Evolutionary conservation across 2,888 invertebrate genomes (phyloP).

Genomic region (Scaptomyza parva): DNA sequence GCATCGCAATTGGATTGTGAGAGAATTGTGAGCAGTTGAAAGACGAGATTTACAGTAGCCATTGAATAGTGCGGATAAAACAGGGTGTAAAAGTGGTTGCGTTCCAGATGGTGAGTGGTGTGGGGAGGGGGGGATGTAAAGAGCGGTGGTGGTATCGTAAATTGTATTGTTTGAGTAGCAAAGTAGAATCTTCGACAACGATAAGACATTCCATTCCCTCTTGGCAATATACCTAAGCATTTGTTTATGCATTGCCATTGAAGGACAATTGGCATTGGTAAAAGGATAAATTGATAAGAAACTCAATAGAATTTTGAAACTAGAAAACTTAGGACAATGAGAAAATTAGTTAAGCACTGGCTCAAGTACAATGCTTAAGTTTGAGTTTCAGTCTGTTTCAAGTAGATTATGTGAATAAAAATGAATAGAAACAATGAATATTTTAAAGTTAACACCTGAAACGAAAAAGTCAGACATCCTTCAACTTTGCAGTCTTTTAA

Average conservation of each 20-base stretch:
- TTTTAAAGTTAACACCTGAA: too few relatives aligned
- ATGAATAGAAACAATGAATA: too few relatives aligned
- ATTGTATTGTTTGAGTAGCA: conserved; percentile 66
- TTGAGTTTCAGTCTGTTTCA: not conserved
- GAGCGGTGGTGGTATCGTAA: conserved; percentile 22
- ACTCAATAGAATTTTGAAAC: not conserved
- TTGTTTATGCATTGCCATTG: conserved; percentile 42
- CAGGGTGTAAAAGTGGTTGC: not conserved
- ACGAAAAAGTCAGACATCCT: too few relatives aligned
- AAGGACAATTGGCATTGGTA: conserved; percentile 19
- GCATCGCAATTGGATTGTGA: conserved; percentile 72
- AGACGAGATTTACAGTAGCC: conserved; percentile 69
- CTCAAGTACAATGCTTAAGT: not conserved
- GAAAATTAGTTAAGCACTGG: not conserved
- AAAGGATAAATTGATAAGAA: conserved; percentile 23
- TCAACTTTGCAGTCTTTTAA: not conserved
- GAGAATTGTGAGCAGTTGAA: conserved; percentile 68
- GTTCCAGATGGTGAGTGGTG: too few relatives aligned
- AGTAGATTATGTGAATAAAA: not conserved
- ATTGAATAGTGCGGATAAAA: conserved; percentile 27
- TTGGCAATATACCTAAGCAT: conserved; percentile 47
- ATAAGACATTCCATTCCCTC: conserved; percentile 53
- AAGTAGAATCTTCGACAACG: conserved; percentile 51
- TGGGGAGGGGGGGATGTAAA: too few relatives aligned
- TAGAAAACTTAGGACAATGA: not conserved